Percentiles rank a stretch among this genome's conserved stretches.
Evolutionary conservation across 2,888 invertebrate species (phyloP).

Genomic region (Melinopterus prodromus): DNA sequence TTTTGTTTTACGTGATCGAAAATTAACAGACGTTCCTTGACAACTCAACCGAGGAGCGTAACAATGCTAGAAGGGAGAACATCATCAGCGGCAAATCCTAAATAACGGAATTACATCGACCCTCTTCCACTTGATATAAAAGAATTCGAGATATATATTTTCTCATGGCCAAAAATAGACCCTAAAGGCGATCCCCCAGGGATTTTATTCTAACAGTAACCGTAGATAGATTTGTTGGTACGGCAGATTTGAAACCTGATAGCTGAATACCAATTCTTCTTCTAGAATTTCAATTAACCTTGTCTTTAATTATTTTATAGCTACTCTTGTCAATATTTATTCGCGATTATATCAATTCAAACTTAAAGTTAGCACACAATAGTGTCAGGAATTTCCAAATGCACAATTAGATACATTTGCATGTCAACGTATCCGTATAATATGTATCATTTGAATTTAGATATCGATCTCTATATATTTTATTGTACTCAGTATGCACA

Average conservation of each 20-base stretch:
- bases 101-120: neutral
- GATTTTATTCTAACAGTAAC: neutral
- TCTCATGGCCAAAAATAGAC: neutral
- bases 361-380: no score
- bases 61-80: neutral
- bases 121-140: neutral
- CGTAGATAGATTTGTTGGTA: neutral
- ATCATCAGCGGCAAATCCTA: neutral
- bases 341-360: neutral
- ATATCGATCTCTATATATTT: neutral
- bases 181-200: neutral
- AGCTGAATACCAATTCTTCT: neutral
- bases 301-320: no score
- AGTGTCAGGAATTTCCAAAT: no score
- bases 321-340: no score
- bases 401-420: no score
- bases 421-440: no score
- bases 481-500: neutral
- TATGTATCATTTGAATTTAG: neutral
- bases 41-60: neutral
- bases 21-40: neutral
- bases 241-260: neutral
- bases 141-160: neutral
- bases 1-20: neutral
- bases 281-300: slow-evolving; percentile 10